Base-by-base conservation (phyloP, 2,888 invertebrate species). In the Noctuana brunneofusca region DNA sequence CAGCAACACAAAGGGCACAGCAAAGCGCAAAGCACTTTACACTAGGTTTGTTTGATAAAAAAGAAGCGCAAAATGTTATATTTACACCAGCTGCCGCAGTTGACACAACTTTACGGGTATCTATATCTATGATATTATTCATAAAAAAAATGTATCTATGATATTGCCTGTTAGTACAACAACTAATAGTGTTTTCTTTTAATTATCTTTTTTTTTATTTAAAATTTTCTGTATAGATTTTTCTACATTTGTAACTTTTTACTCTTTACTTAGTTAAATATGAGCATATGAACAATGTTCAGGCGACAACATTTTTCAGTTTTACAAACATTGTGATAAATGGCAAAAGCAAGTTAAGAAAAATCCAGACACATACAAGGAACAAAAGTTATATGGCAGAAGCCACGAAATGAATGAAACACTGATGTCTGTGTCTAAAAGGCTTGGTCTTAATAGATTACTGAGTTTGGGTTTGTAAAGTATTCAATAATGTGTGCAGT, bases 11-110 rank as follows among this genome's bases (percentile, higher is more conserved):
- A 76, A 92, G 97, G 69, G 93, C 97, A 0, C 92, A 94, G 59
- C 93, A 93, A 72, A 97, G 97, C 82, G 96, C 96, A 0, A 92
- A 92, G 71, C 92, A 93, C 78, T 97, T 97, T 86, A 93, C 94
- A 0, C 89, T 93, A 56, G 97, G 97, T 0, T 82, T 97, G 48
- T 97, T 97, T 85, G 95, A 95, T 12, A 92, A 93, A 66, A 87
- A 93, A 71, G 91, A 92, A 20, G 92, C 93, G 18, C 86, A 92
- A 56, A 82, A 93, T 68, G 93, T 96, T 11, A 85, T 89, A 74
- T 96, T 93, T 86, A 94, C 94, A 22, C 92, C 94, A 67, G 93
- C 95, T 2, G 77, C 93, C 24, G 90, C 93, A 73, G 92, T 89
- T 59, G 95, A 96, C 84, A 93, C 94, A 32, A 84, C 96, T 53